Evolutionary conservation across 2,888 invertebrate genomes (phyloP).

Genomic region (Trichopoda pennipes): DNA sequence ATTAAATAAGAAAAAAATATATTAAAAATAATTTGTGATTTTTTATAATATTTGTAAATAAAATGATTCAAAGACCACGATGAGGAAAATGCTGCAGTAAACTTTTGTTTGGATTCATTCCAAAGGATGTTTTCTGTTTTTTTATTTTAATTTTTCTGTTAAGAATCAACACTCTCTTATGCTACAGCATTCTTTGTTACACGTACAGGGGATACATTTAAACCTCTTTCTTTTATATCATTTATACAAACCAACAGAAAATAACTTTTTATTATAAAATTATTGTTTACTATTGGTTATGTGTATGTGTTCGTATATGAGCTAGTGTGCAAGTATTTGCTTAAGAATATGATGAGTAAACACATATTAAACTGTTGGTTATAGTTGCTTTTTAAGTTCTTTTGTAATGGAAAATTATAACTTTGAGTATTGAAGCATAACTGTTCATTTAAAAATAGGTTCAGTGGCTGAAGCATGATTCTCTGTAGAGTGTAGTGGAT

Average conservation of each 20-base stretch:
- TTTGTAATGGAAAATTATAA: conserved; percentile 25
- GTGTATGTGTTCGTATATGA: conserved; percentile 15
- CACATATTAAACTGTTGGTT: conserved; percentile 57
- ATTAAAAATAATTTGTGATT: conserved; percentile 58
- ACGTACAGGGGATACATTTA: conserved; percentile 31
- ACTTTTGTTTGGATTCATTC: conserved; percentile 67
- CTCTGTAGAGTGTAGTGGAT: too few species aligned
- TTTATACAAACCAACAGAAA: conserved; percentile 14
- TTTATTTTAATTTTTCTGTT: neutral
- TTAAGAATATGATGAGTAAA: conserved; percentile 65
- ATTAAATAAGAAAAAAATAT: conserved; percentile 31
- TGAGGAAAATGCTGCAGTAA: conserved; percentile 64
- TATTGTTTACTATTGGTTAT: conserved; percentile 45
- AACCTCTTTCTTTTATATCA: conserved; percentile 14
- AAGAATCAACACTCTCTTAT: conserved; percentile 27
- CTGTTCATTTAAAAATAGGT: neutral
- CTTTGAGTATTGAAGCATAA: neutral
- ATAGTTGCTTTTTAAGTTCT: conserved; percentile 51
- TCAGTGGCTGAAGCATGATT: too few species aligned
- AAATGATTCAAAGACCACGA: conserved; percentile 25
- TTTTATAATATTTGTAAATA: conserved; percentile 63
- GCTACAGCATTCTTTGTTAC: conserved; percentile 2
- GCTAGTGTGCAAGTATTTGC: conserved; percentile 29
- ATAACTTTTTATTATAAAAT: conserved; percentile 50
- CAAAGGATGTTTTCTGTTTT: conserved; percentile 34